Evolutionary conservation across 2,888 invertebrate genomes (phyloP).

Genomic region (Thymelicus lineola): DNA sequence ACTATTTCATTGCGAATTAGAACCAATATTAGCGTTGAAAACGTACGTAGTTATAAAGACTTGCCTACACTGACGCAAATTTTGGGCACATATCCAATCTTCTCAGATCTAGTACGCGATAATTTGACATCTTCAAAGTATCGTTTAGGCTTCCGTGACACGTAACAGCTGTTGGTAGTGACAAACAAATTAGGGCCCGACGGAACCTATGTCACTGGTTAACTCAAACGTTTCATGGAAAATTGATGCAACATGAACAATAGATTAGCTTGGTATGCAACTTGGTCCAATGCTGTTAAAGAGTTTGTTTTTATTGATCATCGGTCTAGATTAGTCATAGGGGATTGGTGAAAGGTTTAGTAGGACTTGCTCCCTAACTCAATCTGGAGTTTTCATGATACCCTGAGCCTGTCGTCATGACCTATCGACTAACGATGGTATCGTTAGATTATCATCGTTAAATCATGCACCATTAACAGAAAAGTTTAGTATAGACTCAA

Average conservation of each 20-base stretch:
- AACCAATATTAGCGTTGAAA: background rate
- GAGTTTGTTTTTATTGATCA: too few species aligned
- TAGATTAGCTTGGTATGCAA: background rate
- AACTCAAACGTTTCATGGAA: background rate
- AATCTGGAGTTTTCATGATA: background rate
- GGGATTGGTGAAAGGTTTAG: too few species aligned
- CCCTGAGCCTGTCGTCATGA: too few species aligned
- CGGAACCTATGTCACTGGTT: slow-evolving; percentile 27
- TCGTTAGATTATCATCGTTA: too few species aligned
- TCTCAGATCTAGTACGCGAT: slow-evolving; percentile 64
- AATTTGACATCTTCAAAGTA: slow-evolving; percentile 80
- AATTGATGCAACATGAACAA: slow-evolving; percentile 7
- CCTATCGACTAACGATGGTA: too few species aligned
- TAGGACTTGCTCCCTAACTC: background rate
- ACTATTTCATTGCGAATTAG: background rate
- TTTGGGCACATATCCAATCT: slow-evolving; percentile 52
- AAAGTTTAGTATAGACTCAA: too few species aligned
- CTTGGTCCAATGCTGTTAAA: background rate
- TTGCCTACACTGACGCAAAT: slow-evolving; percentile 37
- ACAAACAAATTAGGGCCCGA: slow-evolving; percentile 59
- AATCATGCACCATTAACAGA: too few species aligned
- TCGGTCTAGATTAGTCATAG: too few species aligned
- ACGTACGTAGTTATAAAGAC: slow-evolving; percentile 39
- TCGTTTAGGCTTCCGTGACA: slow-evolving; percentile 70
- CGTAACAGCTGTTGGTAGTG: slow-evolving; percentile 73